Conservation (phyloP, 2,797 vertebrate species). For the Oreochromis grahami region DNA sequence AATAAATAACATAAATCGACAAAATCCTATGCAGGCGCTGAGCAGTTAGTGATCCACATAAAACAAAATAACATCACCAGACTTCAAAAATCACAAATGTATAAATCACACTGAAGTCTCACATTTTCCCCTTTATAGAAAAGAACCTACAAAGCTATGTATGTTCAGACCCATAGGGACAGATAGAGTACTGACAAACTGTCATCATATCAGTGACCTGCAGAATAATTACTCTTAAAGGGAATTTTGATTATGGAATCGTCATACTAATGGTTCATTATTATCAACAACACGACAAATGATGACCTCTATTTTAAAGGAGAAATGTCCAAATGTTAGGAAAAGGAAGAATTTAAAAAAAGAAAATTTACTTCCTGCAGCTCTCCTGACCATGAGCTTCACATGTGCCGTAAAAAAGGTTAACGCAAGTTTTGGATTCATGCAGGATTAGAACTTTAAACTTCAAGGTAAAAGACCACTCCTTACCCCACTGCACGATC, state of each 20-base stretch:
- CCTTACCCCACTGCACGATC: background rate
- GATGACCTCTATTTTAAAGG: background rate
- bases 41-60: constrained; percentile 28
- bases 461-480: background rate
- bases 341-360: background rate
- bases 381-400: background rate
- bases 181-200: background rate
- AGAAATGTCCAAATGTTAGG: background rate
- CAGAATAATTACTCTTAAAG: background rate
- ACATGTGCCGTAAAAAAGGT: background rate
- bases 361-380: background rate
- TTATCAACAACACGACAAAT: background rate
- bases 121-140: background rate
- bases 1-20: constrained; percentile 46
- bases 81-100: background rate
- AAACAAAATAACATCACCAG: constrained; percentile 24
- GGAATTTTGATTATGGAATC: background rate
- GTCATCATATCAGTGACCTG: background rate
- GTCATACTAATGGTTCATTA: background rate
- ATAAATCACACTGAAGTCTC: constrained; percentile 7
- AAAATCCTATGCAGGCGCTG: constrained; percentile 29
- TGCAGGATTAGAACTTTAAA: background rate
- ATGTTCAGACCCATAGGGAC: background rate
- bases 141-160: background rate
- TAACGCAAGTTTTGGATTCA: background rate